A percentile compares a stretch with the other conserved stretches of the same genome.
Conservation (phyloP, 2,113 vertebrate genomes). For the Synchiropus splendidus region DNA sequence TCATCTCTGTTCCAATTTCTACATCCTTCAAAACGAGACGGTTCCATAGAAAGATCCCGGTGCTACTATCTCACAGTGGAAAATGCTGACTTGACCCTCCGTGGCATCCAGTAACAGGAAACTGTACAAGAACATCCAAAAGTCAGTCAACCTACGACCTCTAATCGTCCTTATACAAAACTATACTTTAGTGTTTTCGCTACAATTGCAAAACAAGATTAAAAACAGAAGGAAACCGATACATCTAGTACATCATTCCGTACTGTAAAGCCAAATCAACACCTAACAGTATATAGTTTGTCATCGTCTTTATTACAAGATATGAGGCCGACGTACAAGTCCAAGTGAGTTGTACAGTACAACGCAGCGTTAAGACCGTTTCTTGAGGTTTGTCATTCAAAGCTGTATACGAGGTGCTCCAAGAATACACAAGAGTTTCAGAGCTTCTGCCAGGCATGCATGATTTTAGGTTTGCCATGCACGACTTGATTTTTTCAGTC, state of each 20-base stretch:
- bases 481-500: slow-evolving; percentile 67
- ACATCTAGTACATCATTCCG: slow-evolving; percentile 35
- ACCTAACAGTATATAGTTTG: slow-evolving; percentile 56
- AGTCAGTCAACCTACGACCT: slow-evolving; percentile 25
- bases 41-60: slow-evolving; percentile 21
- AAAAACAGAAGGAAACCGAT: slow-evolving; percentile 32
- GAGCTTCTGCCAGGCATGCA: slow-evolving; percentile 61
- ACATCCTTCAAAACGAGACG: slow-evolving; percentile 16
- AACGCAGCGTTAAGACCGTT: slow-evolving; percentile 63
- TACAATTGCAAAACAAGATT: slow-evolving; percentile 38
- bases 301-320: slow-evolving; percentile 72
- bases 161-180: slow-evolving; percentile 48
- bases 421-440: slow-evolving; percentile 61
- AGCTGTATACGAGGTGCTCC: slow-evolving; percentile 64
- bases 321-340: slow-evolving; percentile 70
- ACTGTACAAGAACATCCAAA: slow-evolving; percentile 44
- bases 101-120: slow-evolving; percentile 35
- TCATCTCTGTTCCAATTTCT: slow-evolving; percentile 10
- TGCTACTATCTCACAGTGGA: slow-evolving; percentile 48
- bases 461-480: slow-evolving; percentile 65
- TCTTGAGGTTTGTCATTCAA: slow-evolving; percentile 67
- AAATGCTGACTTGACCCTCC: slow-evolving; percentile 40
- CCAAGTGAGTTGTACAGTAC: slow-evolving; percentile 64
- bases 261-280: slow-evolving; percentile 48
- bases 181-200: slow-evolving; percentile 50